Conservation (phyloP, 2,888 invertebrate genomes). For the Plebejus argus region DNA sequence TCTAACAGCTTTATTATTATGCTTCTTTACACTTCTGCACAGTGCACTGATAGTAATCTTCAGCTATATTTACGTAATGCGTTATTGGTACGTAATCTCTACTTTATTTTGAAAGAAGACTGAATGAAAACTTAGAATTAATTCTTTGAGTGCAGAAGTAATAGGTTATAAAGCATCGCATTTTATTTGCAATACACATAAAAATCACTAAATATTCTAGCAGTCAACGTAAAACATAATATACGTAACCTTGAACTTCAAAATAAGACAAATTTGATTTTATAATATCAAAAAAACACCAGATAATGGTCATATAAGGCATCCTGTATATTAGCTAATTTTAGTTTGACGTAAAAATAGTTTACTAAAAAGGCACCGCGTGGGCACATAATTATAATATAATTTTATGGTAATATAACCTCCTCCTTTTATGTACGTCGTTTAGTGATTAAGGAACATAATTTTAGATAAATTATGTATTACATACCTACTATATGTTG, state of each 20-base stretch:
- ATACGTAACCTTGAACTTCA: conserved; percentile 13
- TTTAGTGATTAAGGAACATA: neutral
- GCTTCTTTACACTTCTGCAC: neutral
- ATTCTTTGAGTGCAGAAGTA: neutral
- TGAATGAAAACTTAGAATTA: neutral
- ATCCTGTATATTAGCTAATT: neutral
- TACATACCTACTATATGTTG: neutral
- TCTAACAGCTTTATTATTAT: neutral
- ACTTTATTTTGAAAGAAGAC: neutral
- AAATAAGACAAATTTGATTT: neutral
- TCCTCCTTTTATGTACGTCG: neutral
- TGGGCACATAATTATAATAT: neutral
- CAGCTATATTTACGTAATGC: neutral
- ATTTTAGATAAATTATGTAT: neutral
- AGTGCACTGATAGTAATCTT: neutral
- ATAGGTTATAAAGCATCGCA: neutral
- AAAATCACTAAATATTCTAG: neutral
- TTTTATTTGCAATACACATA: neutral
- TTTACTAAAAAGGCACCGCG: neutral
- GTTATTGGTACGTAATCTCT: neutral
- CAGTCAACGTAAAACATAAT: neutral
- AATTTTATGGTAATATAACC: neutral
- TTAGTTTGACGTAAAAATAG: neutral
- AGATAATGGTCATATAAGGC: neutral
- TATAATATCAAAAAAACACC: neutral